These are phyloP conservation scores for Porites lobata DNA, from an alignment of 92 coral and sea anemone species.

Conservation along the genomic window DNA sequence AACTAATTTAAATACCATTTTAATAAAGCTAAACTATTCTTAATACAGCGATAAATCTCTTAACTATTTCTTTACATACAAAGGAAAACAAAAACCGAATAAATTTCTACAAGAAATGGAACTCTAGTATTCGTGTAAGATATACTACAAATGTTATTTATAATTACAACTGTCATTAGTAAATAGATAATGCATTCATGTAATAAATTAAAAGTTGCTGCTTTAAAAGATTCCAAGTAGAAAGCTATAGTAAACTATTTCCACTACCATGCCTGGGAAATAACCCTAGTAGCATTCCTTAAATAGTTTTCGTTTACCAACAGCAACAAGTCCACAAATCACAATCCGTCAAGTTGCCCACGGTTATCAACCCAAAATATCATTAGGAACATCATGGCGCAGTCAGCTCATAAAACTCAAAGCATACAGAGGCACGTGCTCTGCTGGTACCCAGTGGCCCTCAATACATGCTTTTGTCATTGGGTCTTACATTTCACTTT, in stretches of 20 bases:
- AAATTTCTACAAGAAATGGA: neutral
- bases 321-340: too few species aligned
- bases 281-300: too few species aligned
- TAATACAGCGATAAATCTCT: neutral
- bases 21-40: neutral
- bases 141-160: neutral
- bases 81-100: neutral
- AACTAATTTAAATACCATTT: neutral
- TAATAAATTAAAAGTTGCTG: neutral
- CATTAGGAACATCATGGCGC: too few species aligned
- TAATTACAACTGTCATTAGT: neutral
- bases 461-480: too few species aligned
- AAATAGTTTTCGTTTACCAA: too few species aligned
- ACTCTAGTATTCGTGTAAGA: neutral
- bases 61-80: neutral
- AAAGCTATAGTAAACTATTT: neutral
- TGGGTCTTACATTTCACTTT: too few species aligned
- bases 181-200: neutral
- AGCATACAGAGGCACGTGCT: too few species aligned
- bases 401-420: too few species aligned
- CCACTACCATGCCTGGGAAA: too few species aligned
- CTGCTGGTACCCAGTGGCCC: too few species aligned
- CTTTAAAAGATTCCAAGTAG: neutral
- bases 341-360: too few species aligned
- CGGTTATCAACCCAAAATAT: too few species aligned